Base-by-base conservation (phyloP, 2,888 invertebrate genomes). In the Aphrophora alni region DNA sequence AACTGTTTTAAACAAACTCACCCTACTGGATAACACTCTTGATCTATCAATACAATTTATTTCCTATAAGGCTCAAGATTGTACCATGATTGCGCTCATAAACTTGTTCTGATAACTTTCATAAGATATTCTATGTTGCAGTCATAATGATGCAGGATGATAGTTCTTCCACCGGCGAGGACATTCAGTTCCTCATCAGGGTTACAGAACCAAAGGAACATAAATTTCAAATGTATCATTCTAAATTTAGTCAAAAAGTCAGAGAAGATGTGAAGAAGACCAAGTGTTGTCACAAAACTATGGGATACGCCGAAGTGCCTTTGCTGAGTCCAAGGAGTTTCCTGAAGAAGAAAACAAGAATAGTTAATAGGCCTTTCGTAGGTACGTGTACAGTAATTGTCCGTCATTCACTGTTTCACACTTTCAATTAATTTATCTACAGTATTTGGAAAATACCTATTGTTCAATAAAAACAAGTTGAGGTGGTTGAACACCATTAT, bases 261-360 rank as follows among this genome's bases (percentile, higher is more conserved):
- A 74, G 87, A 38, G 88, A 89, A 79, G 89, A 91, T 77, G 86
- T 90, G 33, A 89, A 88, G 38, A 82, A 79, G 73, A 75, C 70
- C 0, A 85, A 83, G 78, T 76, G 83, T 1, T 83, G 83, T 38
- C 85, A 86, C 73, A 91, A 90, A 72, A 93, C 92, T 0, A 93
- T 95, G 90, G 95, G 94, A 0, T 91, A 92, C 85, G 92, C 94
- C 0, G 91, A 92, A 84, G 90, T 91, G 8, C 92, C 92, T 0
- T 84, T 92, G 0, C 90, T 90, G 75, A 88, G 91, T 24, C 93
- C 94, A 0, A 89, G 90, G 0, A 87, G 92, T 4, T 95, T 90
- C 86, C 87, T 94, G 28, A 92, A 91, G 85, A 94, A 93, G 86
- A 90, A 92, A 24, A 88, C 90, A 44, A 91, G 92, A 0, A 87